Evolutionary conservation across 2,113 vertebrate species (phyloP), one percentile per base, ranked within the genome.

Genomic region (Carassius carassius): DNA sequence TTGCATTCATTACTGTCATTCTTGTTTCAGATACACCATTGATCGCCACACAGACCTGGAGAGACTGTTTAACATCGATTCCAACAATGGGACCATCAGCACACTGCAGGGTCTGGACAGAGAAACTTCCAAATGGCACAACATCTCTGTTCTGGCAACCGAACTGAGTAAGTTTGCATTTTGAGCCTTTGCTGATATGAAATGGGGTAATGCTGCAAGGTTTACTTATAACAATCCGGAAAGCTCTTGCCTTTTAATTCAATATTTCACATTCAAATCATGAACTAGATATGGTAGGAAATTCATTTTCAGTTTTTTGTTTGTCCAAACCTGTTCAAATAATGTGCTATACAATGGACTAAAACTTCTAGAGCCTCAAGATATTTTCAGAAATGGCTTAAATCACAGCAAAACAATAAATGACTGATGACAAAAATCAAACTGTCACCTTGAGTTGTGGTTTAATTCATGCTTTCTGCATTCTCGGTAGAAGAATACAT

Each of bases 31-130:
- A 91, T 99, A 99, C 87, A 96, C 97, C 85, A 95, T 99, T 56
- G 97, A 99, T 92, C 95, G 97, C 4, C 97, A 97, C 60, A 97
- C 97, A 32, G 98, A 99, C 88, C 92, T 97, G 44, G 98, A 99
- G 86, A 93, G 95, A 86, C 92, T 97, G 90, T 99, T 99, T 91
- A 97, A 94, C 91, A 95, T 99, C 16, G 93, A 98, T 80, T 95
- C 97, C 65, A 95, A 94, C 87, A 99, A 99, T 49, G 98, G 98
- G 21, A 98, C 97, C 17, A 95, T 99, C 91, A 97, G 96, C 63
- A 96, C 97, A 1, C 90, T 97, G 84, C 98, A 98, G 85, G 73
- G 95, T 0, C 95, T 99, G 89, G 98, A 99, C 87, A 94, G 98
- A 74, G 98, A 99, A 91, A 96, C 95, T 81, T 96, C 93, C 76